These are phyloP conservation scores for Formicarius rufipectus DNA, from an alignment of 2,113 vertebrate species.

Conservation along the genomic window DNA sequence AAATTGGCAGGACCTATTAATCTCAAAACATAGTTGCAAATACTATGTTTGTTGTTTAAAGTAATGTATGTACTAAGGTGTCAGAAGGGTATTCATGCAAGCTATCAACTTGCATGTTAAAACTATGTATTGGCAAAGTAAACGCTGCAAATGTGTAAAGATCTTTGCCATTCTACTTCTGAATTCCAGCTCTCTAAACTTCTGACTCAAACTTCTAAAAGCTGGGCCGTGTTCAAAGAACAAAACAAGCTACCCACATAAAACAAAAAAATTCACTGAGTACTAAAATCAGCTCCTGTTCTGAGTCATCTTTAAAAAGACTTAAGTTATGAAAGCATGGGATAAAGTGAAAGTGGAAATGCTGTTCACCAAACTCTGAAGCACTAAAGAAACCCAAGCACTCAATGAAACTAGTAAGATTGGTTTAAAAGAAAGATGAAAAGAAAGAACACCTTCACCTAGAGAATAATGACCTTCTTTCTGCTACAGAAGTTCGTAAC, in stretches of 20 bases:
- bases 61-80: neutral
- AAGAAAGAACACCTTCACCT: neutral
- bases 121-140: neutral
- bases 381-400: neutral
- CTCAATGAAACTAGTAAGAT: neutral
- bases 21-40: neutral
- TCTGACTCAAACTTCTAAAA: neutral
- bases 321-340: neutral
- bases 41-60: neutral
- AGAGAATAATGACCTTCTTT: neutral
- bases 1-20: neutral
- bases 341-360: neutral
- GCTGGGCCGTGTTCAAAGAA: neutral
- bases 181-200: neutral
- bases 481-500: neutral
- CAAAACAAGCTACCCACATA: neutral
- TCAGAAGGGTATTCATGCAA: neutral
- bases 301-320: neutral
- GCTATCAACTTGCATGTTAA: neutral
- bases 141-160: neutral
- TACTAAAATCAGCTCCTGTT: neutral
- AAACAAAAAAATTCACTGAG: neutral
- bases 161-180: neutral
- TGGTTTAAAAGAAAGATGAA: neutral
- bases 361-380: neutral